Evolutionary conservation across 1,140 invertebrate species (phyloP).

Genomic region (Neelides sp.): DNA sequence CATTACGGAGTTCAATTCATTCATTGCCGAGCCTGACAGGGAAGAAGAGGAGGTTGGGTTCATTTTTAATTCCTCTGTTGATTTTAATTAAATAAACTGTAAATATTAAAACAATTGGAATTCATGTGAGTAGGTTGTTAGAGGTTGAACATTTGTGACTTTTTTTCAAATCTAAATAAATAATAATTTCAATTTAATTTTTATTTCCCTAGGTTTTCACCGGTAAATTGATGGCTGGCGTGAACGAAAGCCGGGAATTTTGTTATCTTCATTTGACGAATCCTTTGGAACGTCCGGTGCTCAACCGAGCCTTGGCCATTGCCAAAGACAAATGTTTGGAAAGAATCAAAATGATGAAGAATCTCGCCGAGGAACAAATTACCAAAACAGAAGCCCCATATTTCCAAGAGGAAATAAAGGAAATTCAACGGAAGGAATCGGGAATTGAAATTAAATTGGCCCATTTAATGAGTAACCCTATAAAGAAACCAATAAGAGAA

Average conservation of each 20-base stretch:
- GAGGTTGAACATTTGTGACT: background rate
- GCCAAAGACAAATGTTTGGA: conserved; percentile 22
- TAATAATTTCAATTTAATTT: background rate
- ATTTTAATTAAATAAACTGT: background rate
- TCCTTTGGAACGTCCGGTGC: conserved; percentile 11
- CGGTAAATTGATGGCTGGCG: conserved; percentile 22
- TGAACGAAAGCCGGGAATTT: conserved; percentile 28
- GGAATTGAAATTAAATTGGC: no score
- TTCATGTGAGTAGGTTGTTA: no score
- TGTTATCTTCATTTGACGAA: conserved; percentile 26
- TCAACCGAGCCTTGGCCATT: conserved; percentile 14
- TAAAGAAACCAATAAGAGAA: no score
- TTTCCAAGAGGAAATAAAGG: no score
- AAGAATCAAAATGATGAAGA: conserved; percentile 18
- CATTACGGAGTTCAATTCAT: background rate
- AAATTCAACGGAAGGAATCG: no score
- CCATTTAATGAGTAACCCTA: no score
- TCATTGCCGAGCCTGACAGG: conserved; percentile 23
- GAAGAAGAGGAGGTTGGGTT: conserved; percentile 28
- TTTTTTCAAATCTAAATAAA: background rate
- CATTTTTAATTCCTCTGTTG: background rate
- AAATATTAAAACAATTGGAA: background rate
- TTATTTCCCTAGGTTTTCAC: conserved; percentile 22
- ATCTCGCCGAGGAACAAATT: conserved; percentile 3
- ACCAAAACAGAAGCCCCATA: no score